Evolutionary conservation across 2,888 invertebrate species (phyloP).

Genomic region (Pandemis corylana): DNA sequence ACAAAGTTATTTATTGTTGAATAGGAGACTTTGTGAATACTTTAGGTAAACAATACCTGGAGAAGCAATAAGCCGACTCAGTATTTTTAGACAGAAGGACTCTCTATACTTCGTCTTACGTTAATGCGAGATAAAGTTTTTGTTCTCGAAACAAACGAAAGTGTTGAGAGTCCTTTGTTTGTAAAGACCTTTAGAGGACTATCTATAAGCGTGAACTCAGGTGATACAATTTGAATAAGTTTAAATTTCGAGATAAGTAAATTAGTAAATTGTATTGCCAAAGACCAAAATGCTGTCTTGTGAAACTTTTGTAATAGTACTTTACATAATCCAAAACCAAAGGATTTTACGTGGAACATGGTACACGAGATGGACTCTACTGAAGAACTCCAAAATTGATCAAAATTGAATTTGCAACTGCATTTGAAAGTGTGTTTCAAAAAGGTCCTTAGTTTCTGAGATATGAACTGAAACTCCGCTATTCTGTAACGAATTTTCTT

Average conservation of each 20-base stretch:
- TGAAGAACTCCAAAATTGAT: too few species aligned
- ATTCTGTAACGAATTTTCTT: too few species aligned
- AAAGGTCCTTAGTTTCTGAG: too few species aligned
- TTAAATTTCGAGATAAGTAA: neutral
- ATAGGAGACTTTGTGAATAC: conserved; percentile 13
- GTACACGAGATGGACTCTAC: neutral
- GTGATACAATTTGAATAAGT: conserved; percentile 7
- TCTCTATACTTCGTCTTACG: conserved; percentile 2
- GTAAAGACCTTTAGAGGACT: conserved; percentile 10
- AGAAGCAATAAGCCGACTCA: conserved; percentile 7
- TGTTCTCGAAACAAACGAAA: conserved; percentile 22
- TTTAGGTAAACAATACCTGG: conserved; percentile 20
- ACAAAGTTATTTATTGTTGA: conserved; percentile 20
- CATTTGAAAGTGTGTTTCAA: too few species aligned
- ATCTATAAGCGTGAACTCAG: conserved; percentile 5
- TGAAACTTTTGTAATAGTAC: neutral
- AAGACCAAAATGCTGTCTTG: neutral
- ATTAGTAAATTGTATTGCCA: neutral
- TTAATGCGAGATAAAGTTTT: conserved; percentile 14
- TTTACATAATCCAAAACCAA: neutral
- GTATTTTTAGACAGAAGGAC: conserved; percentile 23
- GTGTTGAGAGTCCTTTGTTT: conserved; percentile 16
- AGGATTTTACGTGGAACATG: neutral
- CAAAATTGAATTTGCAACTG: too few species aligned
- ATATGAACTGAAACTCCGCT: too few species aligned